These are phyloP conservation scores for Ceratosolen fusciceps DNA, from an alignment of 1,140 invertebrate genomes.

Conservation along the genomic window DNA sequence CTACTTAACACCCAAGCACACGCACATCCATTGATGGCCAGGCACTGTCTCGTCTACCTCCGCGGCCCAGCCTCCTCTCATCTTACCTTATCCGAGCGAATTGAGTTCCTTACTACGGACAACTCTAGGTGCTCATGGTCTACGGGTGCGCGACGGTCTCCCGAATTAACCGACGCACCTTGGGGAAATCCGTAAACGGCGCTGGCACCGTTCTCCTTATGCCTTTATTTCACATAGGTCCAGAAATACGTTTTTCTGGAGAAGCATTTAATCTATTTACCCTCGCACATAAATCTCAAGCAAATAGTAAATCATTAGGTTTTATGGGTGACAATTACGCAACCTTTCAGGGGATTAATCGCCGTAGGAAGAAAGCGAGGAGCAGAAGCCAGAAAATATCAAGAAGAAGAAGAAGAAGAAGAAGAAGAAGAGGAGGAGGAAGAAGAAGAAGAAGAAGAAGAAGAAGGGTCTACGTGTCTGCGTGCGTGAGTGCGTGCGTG, in stretches of 20 bases:
- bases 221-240: conserved; percentile 13
- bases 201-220: conserved; percentile 7
- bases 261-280: conserved; percentile 44
- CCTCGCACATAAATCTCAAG: conserved; percentile 29
- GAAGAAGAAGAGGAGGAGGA: not conserved
- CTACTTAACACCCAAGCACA: too few relatives aligned
- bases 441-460: not conserved
- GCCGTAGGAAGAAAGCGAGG: conserved; percentile 20
- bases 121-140: too few relatives aligned
- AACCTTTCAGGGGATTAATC: conserved; percentile 47
- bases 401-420: not conserved
- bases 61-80: too few relatives aligned
- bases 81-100: too few relatives aligned
- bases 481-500: not conserved
- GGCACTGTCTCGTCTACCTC: too few relatives aligned
- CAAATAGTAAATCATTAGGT: conserved; percentile 42
- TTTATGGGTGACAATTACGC: conserved; percentile 43
- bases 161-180: not conserved
- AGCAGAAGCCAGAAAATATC: too few relatives aligned
- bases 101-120: too few relatives aligned
- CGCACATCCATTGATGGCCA: too few relatives aligned
- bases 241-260: conserved; percentile 29
- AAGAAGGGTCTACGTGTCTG: not conserved
- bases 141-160: too few relatives aligned
- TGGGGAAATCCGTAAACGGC: conserved; percentile 12